Conservation (phyloP, 2,888 invertebrate genomes). For the Dascillus cervinus region DNA sequence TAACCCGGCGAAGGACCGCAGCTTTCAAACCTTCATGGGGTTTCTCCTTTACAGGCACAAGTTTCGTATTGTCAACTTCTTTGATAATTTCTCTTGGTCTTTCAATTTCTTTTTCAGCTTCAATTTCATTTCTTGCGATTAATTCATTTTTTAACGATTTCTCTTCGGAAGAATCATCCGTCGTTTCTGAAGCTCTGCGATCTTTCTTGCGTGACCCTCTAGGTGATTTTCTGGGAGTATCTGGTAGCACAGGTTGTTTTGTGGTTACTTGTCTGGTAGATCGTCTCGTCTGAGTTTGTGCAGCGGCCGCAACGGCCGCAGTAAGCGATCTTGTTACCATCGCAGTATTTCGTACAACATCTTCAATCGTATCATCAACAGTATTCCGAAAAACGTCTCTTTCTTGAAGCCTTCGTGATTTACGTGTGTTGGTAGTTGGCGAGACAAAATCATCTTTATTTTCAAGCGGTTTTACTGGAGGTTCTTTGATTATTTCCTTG, state of each 20-base stretch:
- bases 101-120: conserved; percentile 5
- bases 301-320: conserved; percentile 36
- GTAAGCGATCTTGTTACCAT: conserved; percentile 37
- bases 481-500: conserved; percentile 40
- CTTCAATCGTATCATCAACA: conserved; percentile 84
- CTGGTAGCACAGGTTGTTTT: conserved; percentile 23
- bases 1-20: conserved; percentile 37
- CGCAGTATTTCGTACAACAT: conserved; percentile 67
- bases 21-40: conserved; percentile 38
- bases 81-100: conserved; percentile 10
- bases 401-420: conserved; percentile 73
- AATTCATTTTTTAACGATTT: conserved; percentile 36
- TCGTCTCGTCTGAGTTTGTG: conserved; percentile 44
- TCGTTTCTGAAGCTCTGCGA: conserved; percentile 58
- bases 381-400: conserved; percentile 68
- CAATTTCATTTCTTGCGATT: conserved; percentile 19
- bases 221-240: conserved; percentile 52
- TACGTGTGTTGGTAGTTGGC: conserved; percentile 63
- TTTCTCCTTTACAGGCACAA: conserved; percentile 20
- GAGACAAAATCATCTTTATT: conserved; percentile 53
- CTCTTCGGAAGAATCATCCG: conserved; percentile 56
- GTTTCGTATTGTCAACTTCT: conserved; percentile 14
- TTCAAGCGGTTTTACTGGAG: conserved; percentile 10
- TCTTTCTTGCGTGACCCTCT: conserved; percentile 56
- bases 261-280: conserved; percentile 49